phyloP scores from a whole-genome alignment of 2,797 vertebrate species.

The Gallirallus australis region DNA sequence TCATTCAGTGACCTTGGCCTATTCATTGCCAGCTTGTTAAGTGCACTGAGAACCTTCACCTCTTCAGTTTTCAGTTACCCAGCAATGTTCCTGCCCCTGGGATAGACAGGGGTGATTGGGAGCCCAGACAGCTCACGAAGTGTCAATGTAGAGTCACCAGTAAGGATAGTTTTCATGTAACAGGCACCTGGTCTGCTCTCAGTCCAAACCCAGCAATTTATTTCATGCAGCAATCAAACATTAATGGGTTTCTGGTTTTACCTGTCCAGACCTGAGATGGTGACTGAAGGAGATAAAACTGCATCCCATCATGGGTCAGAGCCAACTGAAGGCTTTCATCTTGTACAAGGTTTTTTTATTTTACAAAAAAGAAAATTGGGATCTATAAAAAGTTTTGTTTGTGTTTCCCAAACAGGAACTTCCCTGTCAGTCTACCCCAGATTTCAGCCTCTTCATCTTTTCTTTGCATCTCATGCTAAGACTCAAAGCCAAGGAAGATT shows the following conservation, averaged over 20 bases:
- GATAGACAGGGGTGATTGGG: too few species aligned
- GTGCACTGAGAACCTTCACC: background rate
- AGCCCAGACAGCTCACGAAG: background rate
- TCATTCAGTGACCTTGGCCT: background rate
- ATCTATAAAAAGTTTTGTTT: constrained; percentile 32
- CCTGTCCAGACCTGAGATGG: background rate
- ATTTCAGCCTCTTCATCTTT: constrained; percentile 43
- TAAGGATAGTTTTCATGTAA: background rate
- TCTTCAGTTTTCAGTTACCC: background rate
- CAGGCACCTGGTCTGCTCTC: background rate
- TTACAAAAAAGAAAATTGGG: background rate
- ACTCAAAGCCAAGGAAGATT: constrained; percentile 6
- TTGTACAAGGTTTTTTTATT: background rate
- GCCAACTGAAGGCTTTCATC: background rate
- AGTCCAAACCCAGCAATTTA: background rate
- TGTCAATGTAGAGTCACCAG: background rate
- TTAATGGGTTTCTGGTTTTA: background rate
- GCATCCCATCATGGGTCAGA: background rate
- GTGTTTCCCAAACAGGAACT: constrained; percentile 38
- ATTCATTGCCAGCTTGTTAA: background rate
- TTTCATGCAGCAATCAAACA: background rate
- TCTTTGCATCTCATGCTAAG: constrained; percentile 7
- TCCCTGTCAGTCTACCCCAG: constrained; percentile 26
- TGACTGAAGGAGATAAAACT: background rate
- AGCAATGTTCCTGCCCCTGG: background rate